These are phyloP conservation scores for Enoplosus armatus DNA, from an alignment of 2,797 vertebrate genomes.

Conservation along the genomic window DNA sequence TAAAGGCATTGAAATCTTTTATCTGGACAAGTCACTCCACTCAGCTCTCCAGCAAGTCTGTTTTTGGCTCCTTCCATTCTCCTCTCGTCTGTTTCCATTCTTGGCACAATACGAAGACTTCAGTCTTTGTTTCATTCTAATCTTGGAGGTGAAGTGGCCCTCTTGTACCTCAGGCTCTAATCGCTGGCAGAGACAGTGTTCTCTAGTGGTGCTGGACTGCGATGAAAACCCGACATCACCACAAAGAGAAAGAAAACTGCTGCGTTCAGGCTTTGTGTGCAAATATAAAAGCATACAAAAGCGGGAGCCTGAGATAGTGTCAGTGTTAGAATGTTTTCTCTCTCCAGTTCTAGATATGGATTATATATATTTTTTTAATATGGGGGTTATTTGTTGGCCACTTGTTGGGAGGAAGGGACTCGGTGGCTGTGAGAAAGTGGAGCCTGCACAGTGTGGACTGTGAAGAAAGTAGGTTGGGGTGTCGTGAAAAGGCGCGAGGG, in stretches of 20 bases:
- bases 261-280: slow-evolving; percentile 80
- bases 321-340: slow-evolving; percentile 71
- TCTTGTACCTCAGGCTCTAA: slow-evolving; percentile 77
- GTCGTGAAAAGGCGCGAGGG: slow-evolving; percentile 49
- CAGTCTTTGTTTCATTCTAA: slow-evolving; percentile 79
- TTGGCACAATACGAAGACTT: slow-evolving; percentile 72
- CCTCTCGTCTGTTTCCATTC: slow-evolving; percentile 58
- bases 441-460: slow-evolving; percentile 51
- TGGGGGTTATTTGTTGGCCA: slow-evolving; percentile 65
- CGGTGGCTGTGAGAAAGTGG: slow-evolving; percentile 79
- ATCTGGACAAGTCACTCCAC: slow-evolving; percentile 58
- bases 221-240: slow-evolving; percentile 70
- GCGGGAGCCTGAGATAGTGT: slow-evolving; percentile 80
- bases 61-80: slow-evolving; percentile 58
- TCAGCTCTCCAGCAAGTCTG: slow-evolving; percentile 49
- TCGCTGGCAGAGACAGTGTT: slow-evolving; percentile 78
- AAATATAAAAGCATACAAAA: slow-evolving; percentile 82
- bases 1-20: slow-evolving; percentile 18
- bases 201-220: slow-evolving; percentile 72
- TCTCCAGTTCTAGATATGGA: slow-evolving; percentile 68
- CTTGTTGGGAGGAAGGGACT: slow-evolving; percentile 57
- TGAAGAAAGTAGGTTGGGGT: slow-evolving; percentile 60
- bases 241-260: slow-evolving; percentile 77
- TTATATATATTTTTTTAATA: slow-evolving; percentile 73
- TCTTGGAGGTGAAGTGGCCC: slow-evolving; percentile 83